Conservation (phyloP, 2,113 vertebrate species). For the Coracopsis vasa region DNA sequence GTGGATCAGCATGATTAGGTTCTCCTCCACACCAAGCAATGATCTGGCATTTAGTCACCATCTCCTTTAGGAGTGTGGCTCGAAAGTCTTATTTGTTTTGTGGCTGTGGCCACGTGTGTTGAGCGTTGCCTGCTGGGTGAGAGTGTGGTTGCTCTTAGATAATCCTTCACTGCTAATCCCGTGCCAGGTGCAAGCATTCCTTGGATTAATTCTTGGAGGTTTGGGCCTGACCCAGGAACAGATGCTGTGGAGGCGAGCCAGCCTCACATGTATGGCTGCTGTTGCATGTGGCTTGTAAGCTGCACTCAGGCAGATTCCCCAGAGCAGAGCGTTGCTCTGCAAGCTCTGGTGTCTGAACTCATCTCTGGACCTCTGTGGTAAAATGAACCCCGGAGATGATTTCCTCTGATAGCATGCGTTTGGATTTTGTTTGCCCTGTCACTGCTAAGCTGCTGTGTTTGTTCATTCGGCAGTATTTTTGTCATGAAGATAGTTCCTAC, state of each 20-base stretch:
- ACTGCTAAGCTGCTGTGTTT: not conserved
- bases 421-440: not conserved
- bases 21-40: not conserved
- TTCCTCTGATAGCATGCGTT: not conserved
- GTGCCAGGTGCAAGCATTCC: not conserved
- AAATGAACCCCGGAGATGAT: not conserved
- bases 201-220: not conserved
- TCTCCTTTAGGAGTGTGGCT: not conserved
- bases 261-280: not conserved
- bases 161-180: not conserved
- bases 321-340: not conserved
- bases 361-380: not conserved
- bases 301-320: not conserved
- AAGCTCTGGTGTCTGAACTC: not conserved
- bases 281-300: not conserved
- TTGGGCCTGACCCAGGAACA: not conserved
- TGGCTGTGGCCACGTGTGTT: not conserved
- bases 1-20: not conserved
- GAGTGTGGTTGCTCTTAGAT: not conserved
- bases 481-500: not conserved
- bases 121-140: not conserved
- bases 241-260: not conserved
- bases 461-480: not conserved
- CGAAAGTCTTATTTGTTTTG: rapidly evolving
- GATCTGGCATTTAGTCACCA: rapidly evolving